Base-by-base conservation (phyloP, 2,797 vertebrate genomes). In the Sebastes reedi region DNA sequence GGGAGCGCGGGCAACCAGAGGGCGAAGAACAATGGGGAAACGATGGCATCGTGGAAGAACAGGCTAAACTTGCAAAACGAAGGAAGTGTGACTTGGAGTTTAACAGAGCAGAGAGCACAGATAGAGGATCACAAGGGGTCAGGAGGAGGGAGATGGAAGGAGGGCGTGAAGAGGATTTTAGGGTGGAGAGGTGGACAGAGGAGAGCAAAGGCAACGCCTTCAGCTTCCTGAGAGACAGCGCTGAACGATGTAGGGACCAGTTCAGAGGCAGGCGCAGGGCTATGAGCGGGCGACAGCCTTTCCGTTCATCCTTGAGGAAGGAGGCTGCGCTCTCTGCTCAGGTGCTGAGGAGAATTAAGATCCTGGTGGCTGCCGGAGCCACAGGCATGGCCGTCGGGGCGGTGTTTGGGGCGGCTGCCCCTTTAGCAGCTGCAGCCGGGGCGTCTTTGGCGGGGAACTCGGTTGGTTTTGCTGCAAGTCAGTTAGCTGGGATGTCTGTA, bases 371-470 rank as follows among this genome's bases (percentile, higher is more conserved):
- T 11, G 93, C 94, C 1, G 95, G 93, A 46, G 88, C 93, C 7
- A 93, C 95, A 0, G 96, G 96, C 14, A 56, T 95, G 90, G 95
- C 80, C 0, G 91, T 96, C 0, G 96, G 96, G 52, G 94, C 92
- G 0, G 16, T 87, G 39, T 95, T 96, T 7, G 95, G 96, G 8
- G 93, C 88, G 0, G 94, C 92, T 1, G 93, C 78, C 2, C 96
- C 96, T 72, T 74, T 96, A 3, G 94, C 94, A 1, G 89, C 93
- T 0, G 94, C 94, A 13, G 91, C 88, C 1, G 94, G 95, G 22
- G 95, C 94, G 0, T 90, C 91, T 8, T 71, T 95, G 1, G 10
- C 92, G 64, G 94, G 95, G 0, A 94, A 88, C 72, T 91, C 93
- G 0, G 81, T 92, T 8, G 93, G 94, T 42, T 85, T 95, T 4